These are phyloP conservation scores for Pachydiplax longipennis DNA, from an alignment of 2,888 invertebrate genomes.

Conservation along the genomic window DNA sequence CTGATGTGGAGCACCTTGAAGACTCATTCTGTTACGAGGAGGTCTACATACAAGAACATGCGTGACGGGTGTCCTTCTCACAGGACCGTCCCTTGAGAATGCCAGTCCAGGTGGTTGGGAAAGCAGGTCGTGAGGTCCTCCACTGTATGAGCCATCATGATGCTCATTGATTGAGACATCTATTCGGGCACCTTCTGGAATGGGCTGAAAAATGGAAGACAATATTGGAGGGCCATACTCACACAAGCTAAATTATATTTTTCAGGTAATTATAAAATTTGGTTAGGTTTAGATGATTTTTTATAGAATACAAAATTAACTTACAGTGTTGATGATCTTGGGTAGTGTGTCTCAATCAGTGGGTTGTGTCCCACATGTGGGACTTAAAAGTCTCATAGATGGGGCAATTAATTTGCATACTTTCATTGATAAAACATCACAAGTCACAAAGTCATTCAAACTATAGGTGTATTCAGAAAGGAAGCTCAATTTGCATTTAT, in stretches of 20 bases:
- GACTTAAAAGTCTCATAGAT: not conserved
- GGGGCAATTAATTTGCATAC: too few relatives aligned
- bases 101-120: conserved; percentile 75
- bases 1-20: conserved; percentile 51
- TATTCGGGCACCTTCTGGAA: conserved; percentile 82
- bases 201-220: conserved; percentile 64
- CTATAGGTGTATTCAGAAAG: too few relatives aligned
- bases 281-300: too few relatives aligned
- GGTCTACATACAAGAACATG: conserved; percentile 79
- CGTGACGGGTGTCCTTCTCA: conserved; percentile 77
- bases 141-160: conserved; percentile 94
- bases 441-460: too few relatives aligned
- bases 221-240: not conserved
- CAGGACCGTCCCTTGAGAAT: conserved; percentile 75
- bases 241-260: too few relatives aligned
- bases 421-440: too few relatives aligned
- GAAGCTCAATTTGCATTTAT: too few relatives aligned
- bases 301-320: too few relatives aligned
- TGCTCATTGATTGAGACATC: conserved; percentile 95
- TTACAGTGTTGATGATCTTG: too few relatives aligned
- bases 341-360: too few relatives aligned
- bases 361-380: too few relatives aligned
- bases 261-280: too few relatives aligned
- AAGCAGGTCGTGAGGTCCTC: conserved; percentile 88
- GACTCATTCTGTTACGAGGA: conserved; percentile 51